A percentile compares a stretch with the other conserved stretches of the same genome.
These are phyloP conservation scores for Noctua pronuba DNA, from an alignment of 2,888 invertebrate species.

Conservation along the genomic window DNA sequence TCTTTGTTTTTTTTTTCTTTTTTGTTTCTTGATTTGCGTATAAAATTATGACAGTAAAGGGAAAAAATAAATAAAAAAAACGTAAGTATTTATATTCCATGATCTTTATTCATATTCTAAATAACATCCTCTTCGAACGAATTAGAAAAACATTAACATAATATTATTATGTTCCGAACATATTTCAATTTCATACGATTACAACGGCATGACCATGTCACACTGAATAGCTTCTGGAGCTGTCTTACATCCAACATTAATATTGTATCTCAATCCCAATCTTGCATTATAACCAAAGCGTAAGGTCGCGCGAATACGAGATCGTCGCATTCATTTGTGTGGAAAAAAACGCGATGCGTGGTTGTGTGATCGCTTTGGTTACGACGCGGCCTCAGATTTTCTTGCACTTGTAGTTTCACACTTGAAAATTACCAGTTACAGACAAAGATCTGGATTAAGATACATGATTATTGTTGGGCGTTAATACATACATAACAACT, in stretches of 20 bases:
- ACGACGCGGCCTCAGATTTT: not conserved
- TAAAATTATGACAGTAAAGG: too few species aligned
- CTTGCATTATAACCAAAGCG: too few species aligned
- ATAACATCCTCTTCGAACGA: constrained; percentile 33
- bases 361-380: not conserved
- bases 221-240: constrained; percentile 41
- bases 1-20: too few species aligned
- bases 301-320: not conserved
- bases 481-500: constrained; percentile 12
- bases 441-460: not conserved
- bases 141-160: constrained; percentile 37
- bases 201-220: constrained; percentile 18
- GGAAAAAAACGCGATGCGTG: not conserved
- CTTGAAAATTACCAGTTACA: not conserved
- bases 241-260: constrained; percentile 5
- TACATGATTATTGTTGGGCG: not conserved
- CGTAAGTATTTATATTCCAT: constrained; percentile 47
- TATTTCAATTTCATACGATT: constrained; percentile 17
- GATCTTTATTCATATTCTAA: constrained; percentile 63
- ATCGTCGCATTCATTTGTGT: not conserved
- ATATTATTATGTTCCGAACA: constrained; percentile 59
- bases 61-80: too few species aligned
- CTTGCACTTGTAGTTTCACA: too few species aligned
- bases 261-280: constrained; percentile 1
- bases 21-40: too few species aligned